Percentiles rank a stretch among this genome's conserved stretches.
phyloP scores from a whole-genome alignment of 2,797 vertebrate genomes.

The Cynodonichthys magdalenae region DNA sequence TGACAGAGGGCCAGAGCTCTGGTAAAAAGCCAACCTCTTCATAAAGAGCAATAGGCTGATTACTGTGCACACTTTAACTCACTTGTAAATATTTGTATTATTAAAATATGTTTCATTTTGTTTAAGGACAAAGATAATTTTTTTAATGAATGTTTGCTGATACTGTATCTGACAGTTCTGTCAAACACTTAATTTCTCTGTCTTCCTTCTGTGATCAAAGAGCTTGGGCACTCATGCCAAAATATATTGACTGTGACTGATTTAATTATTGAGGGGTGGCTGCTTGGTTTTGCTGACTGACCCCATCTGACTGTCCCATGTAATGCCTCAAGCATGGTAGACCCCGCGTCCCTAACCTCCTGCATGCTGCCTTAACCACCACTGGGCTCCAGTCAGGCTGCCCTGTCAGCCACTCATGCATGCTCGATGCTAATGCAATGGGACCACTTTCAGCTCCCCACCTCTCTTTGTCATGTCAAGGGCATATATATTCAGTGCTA shows the following conservation, averaged over 20 bases:
- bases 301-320: slow-evolving; percentile 60
- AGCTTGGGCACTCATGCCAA: slow-evolving; percentile 51
- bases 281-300: slow-evolving; percentile 74
- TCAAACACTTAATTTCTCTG: slow-evolving; percentile 28
- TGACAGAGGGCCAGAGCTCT: slow-evolving; percentile 60
- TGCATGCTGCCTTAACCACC: slow-evolving; percentile 48
- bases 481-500: slow-evolving; percentile 63
- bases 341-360: slow-evolving; percentile 51
- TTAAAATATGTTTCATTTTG: neutral
- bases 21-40: slow-evolving; percentile 61
- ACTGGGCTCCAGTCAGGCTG: slow-evolving; percentile 56
- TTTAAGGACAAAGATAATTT: neutral
- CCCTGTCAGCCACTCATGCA: slow-evolving; percentile 64
- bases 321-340: slow-evolving; percentile 51
- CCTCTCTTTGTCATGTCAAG: slow-evolving; percentile 71
- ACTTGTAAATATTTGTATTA: neutral
- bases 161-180: slow-evolving; percentile 1
- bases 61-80: slow-evolving; percentile 14
- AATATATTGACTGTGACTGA: slow-evolving; percentile 72
- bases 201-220: slow-evolving; percentile 56
- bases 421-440: slow-evolving; percentile 66
- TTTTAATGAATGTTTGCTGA: slow-evolving; percentile 3
- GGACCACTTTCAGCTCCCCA: slow-evolving; percentile 66
- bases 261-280: slow-evolving; percentile 74
- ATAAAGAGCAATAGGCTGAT: slow-evolving; percentile 59